These are phyloP conservation scores for Phyllopteryx taeniolatus DNA, from an alignment of 2,113 vertebrate species.

Conservation along the genomic window DNA sequence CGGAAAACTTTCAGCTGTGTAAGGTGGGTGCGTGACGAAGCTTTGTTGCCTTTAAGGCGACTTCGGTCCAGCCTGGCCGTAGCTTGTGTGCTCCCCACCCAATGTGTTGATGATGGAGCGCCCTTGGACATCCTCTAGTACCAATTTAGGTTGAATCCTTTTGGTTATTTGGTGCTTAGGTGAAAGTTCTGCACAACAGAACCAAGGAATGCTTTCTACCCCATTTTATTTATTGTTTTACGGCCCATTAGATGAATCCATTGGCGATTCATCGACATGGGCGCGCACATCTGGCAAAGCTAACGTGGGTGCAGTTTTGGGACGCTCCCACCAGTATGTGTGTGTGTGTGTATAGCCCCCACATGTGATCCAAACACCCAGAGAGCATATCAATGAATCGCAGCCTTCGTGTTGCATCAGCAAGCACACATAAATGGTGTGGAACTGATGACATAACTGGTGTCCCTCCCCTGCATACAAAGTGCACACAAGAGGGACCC, in stretches of 20 bases:
- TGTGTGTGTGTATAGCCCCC: slow-evolving; percentile 1
- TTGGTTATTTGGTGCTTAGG: not conserved
- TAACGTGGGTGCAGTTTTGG: slow-evolving; percentile 4
- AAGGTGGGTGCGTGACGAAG: slow-evolving; percentile 79
- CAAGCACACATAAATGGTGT: slow-evolving; percentile 36
- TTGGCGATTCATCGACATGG: slow-evolving; percentile 17
- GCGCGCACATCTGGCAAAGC: slow-evolving; percentile 22
- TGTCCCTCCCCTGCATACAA: slow-evolving; percentile 53
- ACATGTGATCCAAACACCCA: slow-evolving; percentile 46
- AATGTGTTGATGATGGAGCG: not conserved
- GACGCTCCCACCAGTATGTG: slow-evolving; percentile 19
- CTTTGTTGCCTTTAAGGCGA: not conserved
- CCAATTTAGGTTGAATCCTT: not conserved
- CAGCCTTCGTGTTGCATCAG: slow-evolving; percentile 39
- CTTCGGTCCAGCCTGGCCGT: not conserved
- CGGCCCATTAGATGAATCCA: not conserved
- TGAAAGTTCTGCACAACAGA: not conserved
- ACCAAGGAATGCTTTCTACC: not conserved
- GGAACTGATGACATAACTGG: slow-evolving; percentile 68
- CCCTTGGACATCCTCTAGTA: not conserved
- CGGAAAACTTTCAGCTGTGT: slow-evolving; percentile 94
- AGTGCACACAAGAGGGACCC: slow-evolving; percentile 55
- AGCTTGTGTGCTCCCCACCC: not conserved
- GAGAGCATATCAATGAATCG: slow-evolving; percentile 37
- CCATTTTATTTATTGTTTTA: not conserved